Base-by-base conservation (phyloP, 35 echinoderm and acorn worm species). In the Apostichopus japonicus region DNA sequence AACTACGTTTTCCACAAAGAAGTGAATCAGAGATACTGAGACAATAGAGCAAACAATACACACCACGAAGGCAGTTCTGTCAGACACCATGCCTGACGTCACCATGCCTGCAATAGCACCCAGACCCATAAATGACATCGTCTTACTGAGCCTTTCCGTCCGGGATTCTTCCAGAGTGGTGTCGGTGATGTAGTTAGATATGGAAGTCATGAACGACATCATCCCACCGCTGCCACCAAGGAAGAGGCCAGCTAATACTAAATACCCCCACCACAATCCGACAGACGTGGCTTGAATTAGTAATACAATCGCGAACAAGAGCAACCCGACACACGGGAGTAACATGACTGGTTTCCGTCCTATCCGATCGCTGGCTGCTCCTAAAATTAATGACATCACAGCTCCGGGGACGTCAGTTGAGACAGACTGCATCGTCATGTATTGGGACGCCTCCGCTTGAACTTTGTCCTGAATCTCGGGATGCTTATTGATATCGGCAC, bases 101-200 rank as follows among this genome's bases (percentile, higher is more conserved):
- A 98, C 19, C 52, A 95, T 90, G 5, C 97, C 97, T 44, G 78
- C 87, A 16, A 93, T 94, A 51, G 90, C 87, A 16, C 97, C 97
- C 24, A 98, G 61, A 77, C 93, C 95, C 59, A 95, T 86, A 65
- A 98, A 96, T 0, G 97, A 91, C 79, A 94, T 56, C 19, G 93
- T 83, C 14, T 89, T 90, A 77, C 97, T 94, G 0, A 98, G 91
- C 1, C 86, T 78, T 65, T 94, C 91, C 22, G 97, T 98, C 10
- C 97, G 86, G 55, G 88, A 51, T 53, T 94, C 86, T 75, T 72
- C 91, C 2, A 90, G 92, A 11, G 97, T 98, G 65, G 56, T 94
- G 77, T 98, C 97, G 5, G 97, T 96, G 54, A 98, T 91, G 23
- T 96, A 98, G 72, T 91, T 96, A 57, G 90, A 92, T 10, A 92